Evolutionary conservation across 2,113 vertebrate genomes (phyloP).

Genomic region (Candoia aspera): DNA sequence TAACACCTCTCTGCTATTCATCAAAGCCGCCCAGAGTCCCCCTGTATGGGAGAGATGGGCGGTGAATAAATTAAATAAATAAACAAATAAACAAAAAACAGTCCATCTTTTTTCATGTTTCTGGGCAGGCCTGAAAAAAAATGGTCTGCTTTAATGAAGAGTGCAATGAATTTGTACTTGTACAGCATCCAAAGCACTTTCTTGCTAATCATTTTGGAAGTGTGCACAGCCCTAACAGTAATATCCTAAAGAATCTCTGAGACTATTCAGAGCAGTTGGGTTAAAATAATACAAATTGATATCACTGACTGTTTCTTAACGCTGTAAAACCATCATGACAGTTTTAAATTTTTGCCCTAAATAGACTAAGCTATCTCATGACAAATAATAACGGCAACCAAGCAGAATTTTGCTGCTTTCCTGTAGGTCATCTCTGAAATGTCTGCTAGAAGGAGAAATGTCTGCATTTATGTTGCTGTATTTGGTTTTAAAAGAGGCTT

Average conservation of each 20-base stretch:
- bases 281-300: fast-evolving
- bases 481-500: not conserved
- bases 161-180: not conserved
- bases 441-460: not conserved
- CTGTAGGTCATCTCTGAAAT: not conserved
- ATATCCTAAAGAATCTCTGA: slow-evolving; percentile 1
- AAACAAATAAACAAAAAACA: no score
- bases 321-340: not conserved
- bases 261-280: not conserved
- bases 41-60: no score
- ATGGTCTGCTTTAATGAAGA: not conserved
- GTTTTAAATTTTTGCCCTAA: not conserved
- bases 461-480: not conserved
- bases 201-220: not conserved
- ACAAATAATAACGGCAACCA: not conserved
- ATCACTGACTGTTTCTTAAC: not conserved
- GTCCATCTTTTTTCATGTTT: not conserved
- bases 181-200: not conserved
- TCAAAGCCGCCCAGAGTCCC: no score
- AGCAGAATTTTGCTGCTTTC: not conserved
- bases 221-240: not conserved
- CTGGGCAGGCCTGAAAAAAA: not conserved
- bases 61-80: no score
- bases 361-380: not conserved
- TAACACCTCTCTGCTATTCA: not conserved